Percentiles rank a stretch among this genome's conserved stretches.
These are phyloP conservation scores for Setophaga petechia DNA, from an alignment of 2,113 vertebrate species.

Conservation along the genomic window DNA sequence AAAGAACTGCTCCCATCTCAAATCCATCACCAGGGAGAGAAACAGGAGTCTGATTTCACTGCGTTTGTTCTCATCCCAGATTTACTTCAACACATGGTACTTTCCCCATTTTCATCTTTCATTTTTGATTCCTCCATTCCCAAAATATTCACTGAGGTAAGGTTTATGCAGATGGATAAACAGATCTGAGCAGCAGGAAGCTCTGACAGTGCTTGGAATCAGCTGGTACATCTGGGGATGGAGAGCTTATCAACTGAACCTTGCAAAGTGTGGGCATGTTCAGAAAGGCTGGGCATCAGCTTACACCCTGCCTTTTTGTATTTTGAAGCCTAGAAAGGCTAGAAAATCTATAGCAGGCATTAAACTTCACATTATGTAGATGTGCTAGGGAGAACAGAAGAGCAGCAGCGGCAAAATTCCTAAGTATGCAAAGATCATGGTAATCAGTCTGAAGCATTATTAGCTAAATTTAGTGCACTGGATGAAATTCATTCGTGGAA, in stretches of 20 bases:
- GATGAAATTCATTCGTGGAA: not conserved
- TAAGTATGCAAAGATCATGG: not conserved
- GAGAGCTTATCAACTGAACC: not conserved
- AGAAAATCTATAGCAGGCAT: not conserved
- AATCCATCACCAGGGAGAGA: not conserved
- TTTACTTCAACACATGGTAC: not conserved
- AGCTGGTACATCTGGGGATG: not conserved
- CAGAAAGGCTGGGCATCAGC: not conserved
- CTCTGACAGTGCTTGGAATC: not conserved
- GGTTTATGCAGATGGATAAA: not conserved
- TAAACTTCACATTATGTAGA: not conserved
- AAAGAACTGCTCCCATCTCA: not conserved
- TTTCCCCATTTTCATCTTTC: not conserved
- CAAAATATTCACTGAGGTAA: not conserved
- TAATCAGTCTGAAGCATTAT: not conserved
- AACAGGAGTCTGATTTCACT: not conserved
- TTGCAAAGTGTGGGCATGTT: rapidly evolving
- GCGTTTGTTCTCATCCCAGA: not conserved
- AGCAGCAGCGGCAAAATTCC: not conserved
- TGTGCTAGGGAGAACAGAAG: not conserved
- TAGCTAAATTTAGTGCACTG: not conserved
- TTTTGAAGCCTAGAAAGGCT: not conserved
- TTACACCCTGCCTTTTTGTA: not conserved
- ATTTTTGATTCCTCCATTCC: not conserved
- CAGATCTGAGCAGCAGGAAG: not conserved